phyloP scores from a whole-genome alignment of 1,140 invertebrate species.

The Diachasmimorpha longicaudata region DNA sequence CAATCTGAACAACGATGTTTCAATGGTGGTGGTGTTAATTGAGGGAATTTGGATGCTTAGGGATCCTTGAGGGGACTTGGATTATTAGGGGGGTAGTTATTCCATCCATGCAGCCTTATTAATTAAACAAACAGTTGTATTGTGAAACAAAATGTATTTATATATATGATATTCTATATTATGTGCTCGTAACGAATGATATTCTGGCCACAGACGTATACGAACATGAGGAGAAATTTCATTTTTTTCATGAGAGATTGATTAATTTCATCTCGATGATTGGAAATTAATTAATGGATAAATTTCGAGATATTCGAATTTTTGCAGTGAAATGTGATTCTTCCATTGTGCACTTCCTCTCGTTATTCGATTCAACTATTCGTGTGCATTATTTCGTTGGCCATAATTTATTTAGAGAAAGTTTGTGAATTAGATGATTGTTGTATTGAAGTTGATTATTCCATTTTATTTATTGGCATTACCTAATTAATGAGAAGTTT shows the following conservation, averaged over 20 bases:
- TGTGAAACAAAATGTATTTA: slow-evolving; percentile 16
- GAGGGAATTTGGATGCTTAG: not conserved
- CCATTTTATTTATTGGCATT: not conserved
- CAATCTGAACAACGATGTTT: not conserved
- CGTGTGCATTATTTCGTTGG: not conserved
- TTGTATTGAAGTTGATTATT: too few species aligned
- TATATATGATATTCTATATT: not conserved
- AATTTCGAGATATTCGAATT: not conserved
- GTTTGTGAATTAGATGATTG: too few species aligned
- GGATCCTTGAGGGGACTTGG: not conserved
- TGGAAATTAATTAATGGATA: not conserved
- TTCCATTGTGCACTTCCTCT: slow-evolving; percentile 26
- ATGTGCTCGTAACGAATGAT: not conserved
- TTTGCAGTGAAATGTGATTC: slow-evolving; percentile 14
- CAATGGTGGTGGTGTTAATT: not conserved
- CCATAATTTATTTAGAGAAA: not conserved
- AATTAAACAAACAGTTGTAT: slow-evolving; percentile 21
- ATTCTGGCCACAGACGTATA: not conserved
- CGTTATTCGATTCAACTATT: not conserved
- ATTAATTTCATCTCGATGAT: not conserved
- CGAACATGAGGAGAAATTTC: not conserved
- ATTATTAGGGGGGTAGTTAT: slow-evolving; percentile 38
- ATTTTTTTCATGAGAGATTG: not conserved
- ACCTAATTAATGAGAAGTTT: not conserved
- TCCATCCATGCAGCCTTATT: slow-evolving; percentile 55